Evolutionary conservation across 2,113 vertebrate species (phyloP).

Genomic region (Oreotrochilus melanogaster): DNA sequence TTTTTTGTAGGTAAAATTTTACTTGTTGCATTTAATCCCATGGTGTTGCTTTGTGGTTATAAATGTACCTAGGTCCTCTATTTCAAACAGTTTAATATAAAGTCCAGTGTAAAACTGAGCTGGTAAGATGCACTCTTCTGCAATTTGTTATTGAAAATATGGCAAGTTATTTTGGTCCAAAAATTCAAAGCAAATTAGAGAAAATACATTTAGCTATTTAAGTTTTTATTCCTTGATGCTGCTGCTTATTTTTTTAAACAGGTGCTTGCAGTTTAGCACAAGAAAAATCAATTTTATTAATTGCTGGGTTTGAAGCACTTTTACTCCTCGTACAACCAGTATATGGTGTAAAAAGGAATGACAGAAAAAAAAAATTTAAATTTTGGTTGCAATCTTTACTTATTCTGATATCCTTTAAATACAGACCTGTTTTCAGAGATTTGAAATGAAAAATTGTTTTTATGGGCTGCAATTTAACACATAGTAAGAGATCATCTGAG

Average conservation of each 20-base stretch:
- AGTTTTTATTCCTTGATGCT: background rate
- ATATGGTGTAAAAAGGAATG: constrained; percentile 1
- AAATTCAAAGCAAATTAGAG: background rate
- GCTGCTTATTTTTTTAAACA: constrained; percentile 23
- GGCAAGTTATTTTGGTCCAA: constrained; percentile 42
- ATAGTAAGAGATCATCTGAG: background rate
- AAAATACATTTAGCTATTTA: background rate
- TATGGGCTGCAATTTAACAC: background rate
- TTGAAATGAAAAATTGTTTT: background rate
- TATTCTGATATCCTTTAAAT: background rate
- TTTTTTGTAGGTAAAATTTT: constrained; percentile 45
- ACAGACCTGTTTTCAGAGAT: background rate
- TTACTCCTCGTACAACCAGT: background rate
- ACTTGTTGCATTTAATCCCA: constrained; percentile 32
- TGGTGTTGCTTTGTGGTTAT: constrained; percentile 32
- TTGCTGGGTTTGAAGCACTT: constrained; percentile 62
- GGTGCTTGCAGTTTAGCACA: constrained; percentile 64
- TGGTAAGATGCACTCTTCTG: constrained; percentile 15
- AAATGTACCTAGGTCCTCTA: constrained; percentile 40
- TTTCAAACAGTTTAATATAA: constrained; percentile 47
- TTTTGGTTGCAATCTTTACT: background rate
- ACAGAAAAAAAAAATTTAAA: background rate
- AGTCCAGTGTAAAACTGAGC: constrained; percentile 65
- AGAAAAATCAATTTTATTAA: constrained; percentile 2
- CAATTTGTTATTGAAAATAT: background rate